These are phyloP conservation scores for Drosophila mauritiana DNA, from an alignment of 1,140 invertebrate genomes.

Conservation along the genomic window DNA sequence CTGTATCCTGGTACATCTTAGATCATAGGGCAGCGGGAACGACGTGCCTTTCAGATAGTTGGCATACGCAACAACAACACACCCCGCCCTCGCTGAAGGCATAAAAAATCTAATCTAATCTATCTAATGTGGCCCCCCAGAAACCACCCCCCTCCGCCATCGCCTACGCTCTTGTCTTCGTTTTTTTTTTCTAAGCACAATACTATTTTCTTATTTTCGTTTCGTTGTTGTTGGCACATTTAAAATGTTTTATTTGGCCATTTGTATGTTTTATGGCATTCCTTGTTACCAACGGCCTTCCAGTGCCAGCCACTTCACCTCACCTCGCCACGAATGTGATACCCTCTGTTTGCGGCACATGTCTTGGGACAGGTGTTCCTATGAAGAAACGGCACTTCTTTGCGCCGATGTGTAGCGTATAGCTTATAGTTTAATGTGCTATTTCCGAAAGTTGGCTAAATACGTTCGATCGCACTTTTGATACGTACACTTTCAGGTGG, in stretches of 20 bases:
- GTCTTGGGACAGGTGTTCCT: background rate
- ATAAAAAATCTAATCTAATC: conserved; percentile 70
- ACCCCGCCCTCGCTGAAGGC: conserved; percentile 3
- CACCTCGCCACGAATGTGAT: background rate
- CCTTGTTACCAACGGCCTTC: conserved; percentile 61
- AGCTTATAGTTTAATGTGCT: too few species aligned
- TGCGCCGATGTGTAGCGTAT: too few species aligned
- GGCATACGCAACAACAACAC: background rate
- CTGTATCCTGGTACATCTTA: conserved; percentile 8
- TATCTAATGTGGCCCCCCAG: conserved; percentile 60
- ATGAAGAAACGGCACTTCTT: too few species aligned
- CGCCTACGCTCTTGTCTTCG: conserved; percentile 12
- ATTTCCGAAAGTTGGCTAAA: too few species aligned
- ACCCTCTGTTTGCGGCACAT: background rate
- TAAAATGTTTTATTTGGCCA: conserved; percentile 83
- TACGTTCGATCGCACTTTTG: too few species aligned
- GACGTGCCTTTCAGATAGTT: conserved; percentile 8
- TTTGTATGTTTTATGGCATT: conserved; percentile 82
- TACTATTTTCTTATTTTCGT: conserved; percentile 75
- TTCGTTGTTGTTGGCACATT: conserved; percentile 77
- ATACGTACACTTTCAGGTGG: too few species aligned
- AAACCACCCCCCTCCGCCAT: background rate
- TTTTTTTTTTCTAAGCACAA: conserved; percentile 63
- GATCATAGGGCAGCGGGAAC: conserved; percentile 4
- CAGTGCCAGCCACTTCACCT: background rate